These are phyloP conservation scores for Catocala fraxini DNA, from an alignment of 2,888 invertebrate genomes.

Conservation along the genomic window DNA sequence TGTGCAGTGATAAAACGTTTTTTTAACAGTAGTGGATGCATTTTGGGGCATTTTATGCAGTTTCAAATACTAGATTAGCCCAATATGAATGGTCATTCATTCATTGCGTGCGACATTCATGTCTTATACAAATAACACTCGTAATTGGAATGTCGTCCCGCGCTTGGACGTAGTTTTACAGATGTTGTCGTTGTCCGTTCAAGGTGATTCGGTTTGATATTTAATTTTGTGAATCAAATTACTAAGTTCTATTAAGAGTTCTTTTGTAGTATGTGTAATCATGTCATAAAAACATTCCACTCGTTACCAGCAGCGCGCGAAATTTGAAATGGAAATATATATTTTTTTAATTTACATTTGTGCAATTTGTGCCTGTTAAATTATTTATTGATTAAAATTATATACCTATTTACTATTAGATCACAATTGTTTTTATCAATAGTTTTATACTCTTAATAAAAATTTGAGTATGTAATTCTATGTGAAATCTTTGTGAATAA, in stretches of 20 bases:
- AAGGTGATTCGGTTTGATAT: constrained; percentile 29
- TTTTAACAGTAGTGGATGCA: not conserved
- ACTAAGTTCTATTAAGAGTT: not conserved
- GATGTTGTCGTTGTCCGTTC: constrained; percentile 16
- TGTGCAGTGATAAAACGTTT: constrained; percentile 1
- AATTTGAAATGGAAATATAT: constrained; percentile 1
- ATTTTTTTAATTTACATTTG: not conserved
- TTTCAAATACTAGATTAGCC: not conserved
- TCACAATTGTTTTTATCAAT: too few species aligned
- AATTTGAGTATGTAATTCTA: too few species aligned
- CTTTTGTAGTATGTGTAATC: constrained; percentile 9
- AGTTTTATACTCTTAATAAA: too few species aligned
- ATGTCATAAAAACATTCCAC: constrained; percentile 16
- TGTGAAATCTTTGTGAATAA: too few species aligned
- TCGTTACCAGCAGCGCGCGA: constrained; percentile 26
- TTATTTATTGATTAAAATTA: too few species aligned
- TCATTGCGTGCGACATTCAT: not conserved
- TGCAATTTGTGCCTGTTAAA: not conserved
- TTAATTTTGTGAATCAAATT: not conserved
- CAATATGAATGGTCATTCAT: constrained; percentile 28
- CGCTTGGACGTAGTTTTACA: not conserved
- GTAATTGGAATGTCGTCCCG: constrained; percentile 18
- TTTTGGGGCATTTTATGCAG: not conserved
- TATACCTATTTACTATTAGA: too few species aligned
- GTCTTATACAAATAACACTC: constrained; percentile 19